Evolutionary conservation across 2,113 vertebrate species (phyloP), one percentile per base, ranked within the genome.

Genomic region (Meriones unguiculatus): DNA sequence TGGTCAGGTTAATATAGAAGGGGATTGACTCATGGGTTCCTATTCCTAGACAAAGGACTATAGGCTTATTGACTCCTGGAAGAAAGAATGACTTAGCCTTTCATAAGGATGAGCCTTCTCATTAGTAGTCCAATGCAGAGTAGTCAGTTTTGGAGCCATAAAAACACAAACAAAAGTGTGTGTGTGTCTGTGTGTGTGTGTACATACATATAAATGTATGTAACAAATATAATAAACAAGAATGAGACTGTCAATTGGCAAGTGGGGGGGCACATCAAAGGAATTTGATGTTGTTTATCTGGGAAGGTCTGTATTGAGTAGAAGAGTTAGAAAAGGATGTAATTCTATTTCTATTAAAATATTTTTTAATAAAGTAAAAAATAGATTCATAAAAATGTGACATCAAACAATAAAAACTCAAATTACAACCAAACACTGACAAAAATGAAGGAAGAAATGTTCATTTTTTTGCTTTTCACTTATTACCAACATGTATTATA

Each of bases 321-420:
- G 11, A 20, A 4, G 52, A 57, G 18, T 35, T 35, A n/a, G 32
- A n/a, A 81, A 57, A 80, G 30, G 9, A 22, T 57, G 10, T 81
- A 54, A 57, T 81, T 57, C 2, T 57, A n/a, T 57, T 81, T 81
- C 32, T 81, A 52, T 81, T n/a, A 81, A 24, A 81, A 57, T 81
- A 81, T 2, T 81, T 57, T 78, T 81, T 22, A 81, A 57, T 52
- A 81, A 81, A 57, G 32, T 57, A 13, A 81, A 35, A n/a, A 78
- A 90, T 80, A 11, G 15, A 12, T 41, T 13, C 38, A 5, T 73
- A 13, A 93, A 91, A 93, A 80, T 90, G 76, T 57, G 57, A 46
- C 46, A 76, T 32, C 57, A 77, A 32, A 81, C 38, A 89, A 28
- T 38, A 92, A 94, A 91, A 96, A 80, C 46, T 92, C 25, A 95